Percentiles rank a stretch among this genome's conserved stretches.
These are phyloP conservation scores for Drosophila chauvacae DNA, from an alignment of 1,140 invertebrate species.

Conservation along the genomic window DNA sequence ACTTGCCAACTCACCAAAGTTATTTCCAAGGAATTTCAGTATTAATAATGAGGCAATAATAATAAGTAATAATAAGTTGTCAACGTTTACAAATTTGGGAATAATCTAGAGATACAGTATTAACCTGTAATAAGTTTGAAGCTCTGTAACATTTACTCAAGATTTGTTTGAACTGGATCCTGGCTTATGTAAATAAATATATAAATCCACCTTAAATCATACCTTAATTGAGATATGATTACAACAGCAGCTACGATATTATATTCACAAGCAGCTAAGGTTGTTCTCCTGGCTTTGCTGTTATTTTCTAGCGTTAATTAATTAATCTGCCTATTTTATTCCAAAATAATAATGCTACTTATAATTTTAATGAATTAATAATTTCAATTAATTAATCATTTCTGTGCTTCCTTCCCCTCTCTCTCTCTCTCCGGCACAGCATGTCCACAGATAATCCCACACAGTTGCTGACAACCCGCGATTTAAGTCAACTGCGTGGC, in stretches of 20 bases:
- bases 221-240: background rate
- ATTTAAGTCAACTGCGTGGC: conserved; percentile 72
- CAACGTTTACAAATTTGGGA: background rate
- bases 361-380: too few relatives aligned
- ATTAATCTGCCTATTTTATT: background rate
- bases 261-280: too few relatives aligned
- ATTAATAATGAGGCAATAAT: conserved; percentile 16
- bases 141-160: background rate
- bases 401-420: background rate
- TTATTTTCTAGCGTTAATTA: background rate
- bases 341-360: background rate
- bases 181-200: too few relatives aligned
- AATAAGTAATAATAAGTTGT: background rate
- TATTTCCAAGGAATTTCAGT: conserved; percentile 23
- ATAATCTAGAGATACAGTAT: background rate
- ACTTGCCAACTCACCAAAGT: conserved; percentile 14
- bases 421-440: conserved; percentile 56
- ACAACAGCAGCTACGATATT: too few relatives aligned
- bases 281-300: background rate
- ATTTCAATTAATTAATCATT: background rate
- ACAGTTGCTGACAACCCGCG: conserved; percentile 75
- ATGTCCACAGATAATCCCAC: conserved; percentile 84
- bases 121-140: too few relatives aligned
- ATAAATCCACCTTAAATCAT: background rate
- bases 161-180: too few relatives aligned